phyloP scores from a whole-genome alignment of 2,113 vertebrate genomes.

The Pterocles orientalis region DNA sequence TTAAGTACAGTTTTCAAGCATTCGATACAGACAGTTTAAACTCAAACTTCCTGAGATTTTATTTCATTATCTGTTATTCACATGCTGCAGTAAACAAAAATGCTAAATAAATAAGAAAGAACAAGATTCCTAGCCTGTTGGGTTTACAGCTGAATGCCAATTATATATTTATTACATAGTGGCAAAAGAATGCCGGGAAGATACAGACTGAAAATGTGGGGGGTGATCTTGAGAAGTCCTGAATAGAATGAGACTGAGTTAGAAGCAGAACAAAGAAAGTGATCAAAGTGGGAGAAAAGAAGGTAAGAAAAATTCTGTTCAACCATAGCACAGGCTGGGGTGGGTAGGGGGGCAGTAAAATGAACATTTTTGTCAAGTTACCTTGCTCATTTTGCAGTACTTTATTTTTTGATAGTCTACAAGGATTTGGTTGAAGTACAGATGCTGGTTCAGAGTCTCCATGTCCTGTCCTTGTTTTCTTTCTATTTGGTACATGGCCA shows the following conservation, averaged over 20 bases:
- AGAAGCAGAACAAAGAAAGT: neutral
- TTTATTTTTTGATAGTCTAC: slow-evolving; percentile 71
- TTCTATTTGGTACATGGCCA: slow-evolving; percentile 71
- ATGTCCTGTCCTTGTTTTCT: slow-evolving; percentile 66
- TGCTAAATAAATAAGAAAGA: neutral
- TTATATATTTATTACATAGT: neutral
- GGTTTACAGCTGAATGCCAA: neutral
- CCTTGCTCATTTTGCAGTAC: slow-evolving; percentile 70
- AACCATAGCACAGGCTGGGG: neutral
- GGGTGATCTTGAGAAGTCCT: neutral
- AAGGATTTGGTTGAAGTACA: slow-evolving; percentile 85
- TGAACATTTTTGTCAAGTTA: slow-evolving; percentile 36
- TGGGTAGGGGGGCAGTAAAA: neutral
- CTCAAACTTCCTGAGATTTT: neutral
- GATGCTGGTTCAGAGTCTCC: slow-evolving; percentile 80
- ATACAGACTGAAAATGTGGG: neutral
- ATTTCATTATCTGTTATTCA: neutral
- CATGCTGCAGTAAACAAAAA: neutral
- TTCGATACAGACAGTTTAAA: neutral
- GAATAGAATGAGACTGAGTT: neutral
- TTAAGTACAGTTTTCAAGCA: neutral
- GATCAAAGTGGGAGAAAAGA: neutral
- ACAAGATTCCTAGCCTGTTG: neutral
- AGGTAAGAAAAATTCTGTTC: neutral
- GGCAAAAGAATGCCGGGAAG: neutral